Base-by-base conservation (phyloP, 2,888 invertebrate genomes). In the Mamestra brassicae region DNA sequence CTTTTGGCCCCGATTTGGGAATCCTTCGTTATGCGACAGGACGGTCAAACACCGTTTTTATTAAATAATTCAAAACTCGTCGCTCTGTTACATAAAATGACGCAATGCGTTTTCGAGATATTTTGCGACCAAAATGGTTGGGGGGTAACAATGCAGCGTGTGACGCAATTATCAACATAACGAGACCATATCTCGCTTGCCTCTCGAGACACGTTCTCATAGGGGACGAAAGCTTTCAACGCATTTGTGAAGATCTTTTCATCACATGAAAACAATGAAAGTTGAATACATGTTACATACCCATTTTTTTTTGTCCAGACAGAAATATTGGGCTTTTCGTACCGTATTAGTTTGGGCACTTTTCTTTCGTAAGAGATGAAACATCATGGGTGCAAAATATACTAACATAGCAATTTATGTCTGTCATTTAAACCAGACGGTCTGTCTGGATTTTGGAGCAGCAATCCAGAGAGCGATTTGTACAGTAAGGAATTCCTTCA, bases 61-160 rank as follows among this genome's bases (percentile, higher is more conserved):
- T 87, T 88, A 83, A 88, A 83, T 86, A 85, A 90, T 90, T 88
- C 89, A 83, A 85, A 83, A 83, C 89, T 85, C 88, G 83, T 88
- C 86, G 83, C 84, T 79, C 82, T 90, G 87, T 92, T 91, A 90
- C 89, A 88, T 89, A 85, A 80, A 85, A 89, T 91, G 89, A 91
- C 86, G 90, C 90, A 92, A 91, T 87, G 86, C 86, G 87, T 89
- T 91, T 87, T 87, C 78, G 77, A 85, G 84, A 87, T 85, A 86
- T 89, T 86, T 88, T 87, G 86, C 88, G 80, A 88, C 86, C 74
- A 84, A 90, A 86, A 84, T 87, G 77, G 81, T 72, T 73, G 82
- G 77, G 54, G 73, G 77, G 83, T 78, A 83, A 82, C 75, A 82
- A 80, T 83, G 76, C 74, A 76, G 58, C 71, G 61, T 62, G 76